Conservation (phyloP, 2,113 vertebrate genomes). For the Procavia capensis region DNA sequence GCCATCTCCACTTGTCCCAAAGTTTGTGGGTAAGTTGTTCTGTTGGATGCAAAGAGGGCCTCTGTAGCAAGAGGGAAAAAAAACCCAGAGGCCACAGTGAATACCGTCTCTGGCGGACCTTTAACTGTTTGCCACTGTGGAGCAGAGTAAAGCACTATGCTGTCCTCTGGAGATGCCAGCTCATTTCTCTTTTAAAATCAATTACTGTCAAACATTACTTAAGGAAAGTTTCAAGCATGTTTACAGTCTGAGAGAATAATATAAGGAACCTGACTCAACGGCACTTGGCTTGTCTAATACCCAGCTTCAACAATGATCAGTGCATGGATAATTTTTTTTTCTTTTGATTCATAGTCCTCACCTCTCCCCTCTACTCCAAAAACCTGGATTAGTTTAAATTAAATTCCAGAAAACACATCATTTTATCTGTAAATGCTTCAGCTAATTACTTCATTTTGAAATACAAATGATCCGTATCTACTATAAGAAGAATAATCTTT, state of each 20-base stretch:
- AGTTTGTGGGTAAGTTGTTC: neutral
- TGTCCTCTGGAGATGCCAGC: neutral
- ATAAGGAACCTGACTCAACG: neutral
- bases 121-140: neutral
- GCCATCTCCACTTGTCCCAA: neutral
- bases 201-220: neutral
- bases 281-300: neutral
- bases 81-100: neutral
- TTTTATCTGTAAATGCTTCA: neutral
- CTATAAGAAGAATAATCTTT: neutral
- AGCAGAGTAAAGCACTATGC: accelerated
- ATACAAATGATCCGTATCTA: neutral
- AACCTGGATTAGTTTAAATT: neutral
- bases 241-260: neutral
- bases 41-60: neutral
- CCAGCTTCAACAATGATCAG: neutral
- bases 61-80: neutral
- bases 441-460: neutral
- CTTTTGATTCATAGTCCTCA: neutral
- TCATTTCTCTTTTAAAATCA: neutral
- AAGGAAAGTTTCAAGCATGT: neutral
- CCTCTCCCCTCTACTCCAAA: neutral
- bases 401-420: neutral
- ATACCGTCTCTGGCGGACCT: neutral
- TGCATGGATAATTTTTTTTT: neutral